These are phyloP conservation scores for Fregata magnificens DNA, from an alignment of 2,113 vertebrate species.

Conservation along the genomic window DNA sequence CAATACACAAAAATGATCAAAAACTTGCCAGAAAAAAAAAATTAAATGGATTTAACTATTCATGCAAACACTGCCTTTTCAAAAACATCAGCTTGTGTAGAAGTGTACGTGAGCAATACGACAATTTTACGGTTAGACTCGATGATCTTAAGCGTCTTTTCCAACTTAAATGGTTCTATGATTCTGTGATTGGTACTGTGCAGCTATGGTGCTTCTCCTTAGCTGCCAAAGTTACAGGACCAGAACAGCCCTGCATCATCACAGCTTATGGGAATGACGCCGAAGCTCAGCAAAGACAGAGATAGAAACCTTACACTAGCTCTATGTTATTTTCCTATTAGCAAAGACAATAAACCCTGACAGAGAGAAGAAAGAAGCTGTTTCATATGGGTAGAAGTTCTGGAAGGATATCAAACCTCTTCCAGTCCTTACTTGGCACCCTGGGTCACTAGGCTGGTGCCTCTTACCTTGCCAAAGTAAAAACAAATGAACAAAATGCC, in stretches of 20 bases:
- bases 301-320: not conserved
- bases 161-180: not conserved
- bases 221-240: not conserved
- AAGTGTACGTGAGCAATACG: not conserved
- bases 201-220: not conserved
- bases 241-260: not conserved
- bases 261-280: accelerated
- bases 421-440: not conserved
- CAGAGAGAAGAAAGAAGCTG: not conserved
- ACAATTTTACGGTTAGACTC: not conserved
- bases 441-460: not conserved
- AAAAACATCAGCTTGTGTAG: not conserved
- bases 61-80: accelerated
- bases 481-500: not conserved
- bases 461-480: not conserved
- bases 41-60: not conserved
- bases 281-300: not conserved
- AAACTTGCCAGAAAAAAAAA: not conserved
- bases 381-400: not conserved
- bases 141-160: not conserved
- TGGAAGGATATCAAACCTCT: not conserved
- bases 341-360: not conserved
- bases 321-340: not conserved
- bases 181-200: not conserved
- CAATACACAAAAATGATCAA: not conserved